These are phyloP conservation scores for Brachyalestes nurse DNA, from an alignment of 2,797 vertebrate genomes.

Conservation along the genomic window DNA sequence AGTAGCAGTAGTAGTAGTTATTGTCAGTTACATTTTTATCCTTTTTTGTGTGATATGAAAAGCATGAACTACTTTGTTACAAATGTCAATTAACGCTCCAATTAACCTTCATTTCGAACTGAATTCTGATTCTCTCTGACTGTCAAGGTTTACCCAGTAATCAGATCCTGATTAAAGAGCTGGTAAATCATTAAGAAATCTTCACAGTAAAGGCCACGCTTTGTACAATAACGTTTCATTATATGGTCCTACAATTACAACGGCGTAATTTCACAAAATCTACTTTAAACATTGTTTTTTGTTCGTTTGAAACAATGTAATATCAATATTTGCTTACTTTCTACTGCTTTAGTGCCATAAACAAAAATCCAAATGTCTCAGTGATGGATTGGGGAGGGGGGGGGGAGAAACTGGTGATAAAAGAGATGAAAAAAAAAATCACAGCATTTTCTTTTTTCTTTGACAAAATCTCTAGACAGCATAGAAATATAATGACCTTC, in stretches of 20 bases:
- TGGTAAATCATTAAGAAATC: too few species aligned
- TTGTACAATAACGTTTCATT: too few species aligned
- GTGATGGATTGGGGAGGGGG: constrained; percentile 45
- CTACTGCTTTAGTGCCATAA: constrained; percentile 48
- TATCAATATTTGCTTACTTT: constrained; percentile 37
- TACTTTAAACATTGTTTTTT: constrained; percentile 21
- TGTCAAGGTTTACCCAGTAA: too few species aligned
- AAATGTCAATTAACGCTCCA: too few species aligned
- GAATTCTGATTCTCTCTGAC: too few species aligned
- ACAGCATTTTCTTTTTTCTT: constrained; percentile 62
- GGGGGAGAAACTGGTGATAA: constrained; percentile 33
- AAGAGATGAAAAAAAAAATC: constrained; percentile 46
- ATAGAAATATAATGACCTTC: constrained; percentile 62
- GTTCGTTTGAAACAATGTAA: constrained; percentile 26
- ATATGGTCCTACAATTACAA: background rate
- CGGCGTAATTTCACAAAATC: constrained; percentile 26
- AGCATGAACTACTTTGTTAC: too few species aligned
- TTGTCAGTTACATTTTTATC: too few species aligned
- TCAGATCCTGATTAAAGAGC: too few species aligned
- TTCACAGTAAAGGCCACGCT: too few species aligned
- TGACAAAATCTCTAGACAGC: constrained; percentile 66
- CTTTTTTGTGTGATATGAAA: too few species aligned
- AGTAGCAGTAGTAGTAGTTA: too few species aligned
- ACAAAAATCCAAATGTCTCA: constrained; percentile 48
- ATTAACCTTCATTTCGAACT: too few species aligned